Evolutionary conservation across 2,797 vertebrate genomes (phyloP).

Genomic region (Gorsachius magnificus): DNA sequence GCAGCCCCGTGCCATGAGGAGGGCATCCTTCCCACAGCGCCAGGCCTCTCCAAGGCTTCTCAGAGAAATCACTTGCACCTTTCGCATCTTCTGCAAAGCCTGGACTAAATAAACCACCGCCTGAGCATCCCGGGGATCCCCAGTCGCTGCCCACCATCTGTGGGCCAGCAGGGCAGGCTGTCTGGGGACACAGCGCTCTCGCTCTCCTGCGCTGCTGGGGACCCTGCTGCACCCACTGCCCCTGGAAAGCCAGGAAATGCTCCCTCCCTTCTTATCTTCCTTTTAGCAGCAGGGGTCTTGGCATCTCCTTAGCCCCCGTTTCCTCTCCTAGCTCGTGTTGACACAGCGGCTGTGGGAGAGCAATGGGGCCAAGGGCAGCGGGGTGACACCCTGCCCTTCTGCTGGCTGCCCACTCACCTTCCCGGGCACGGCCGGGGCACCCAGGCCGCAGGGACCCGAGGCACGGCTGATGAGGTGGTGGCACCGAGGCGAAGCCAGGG

Average conservation of each 20-base stretch:
- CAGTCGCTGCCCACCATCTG: not conserved
- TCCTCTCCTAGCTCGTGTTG: conserved; percentile 26
- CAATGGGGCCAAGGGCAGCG: not conserved
- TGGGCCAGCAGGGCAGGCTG: not conserved
- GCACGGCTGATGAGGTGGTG: fast-evolving
- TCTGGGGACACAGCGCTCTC: not conserved
- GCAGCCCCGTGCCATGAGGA: not conserved
- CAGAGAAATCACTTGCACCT: not conserved
- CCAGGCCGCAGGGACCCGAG: fast-evolving
- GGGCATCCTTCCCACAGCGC: too few species aligned
- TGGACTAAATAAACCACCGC: not conserved
- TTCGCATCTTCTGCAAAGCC: not conserved
- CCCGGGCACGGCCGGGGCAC: not conserved
- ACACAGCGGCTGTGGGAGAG: not conserved
- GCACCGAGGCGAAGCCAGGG: fast-evolving
- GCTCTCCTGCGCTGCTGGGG: not conserved
- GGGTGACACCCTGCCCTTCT: not conserved
- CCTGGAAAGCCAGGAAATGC: not conserved
- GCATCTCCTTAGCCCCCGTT: not conserved
- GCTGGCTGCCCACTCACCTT: not conserved
- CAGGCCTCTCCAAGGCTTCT: not conserved
- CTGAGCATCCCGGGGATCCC: not conserved
- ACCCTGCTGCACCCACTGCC: not conserved
- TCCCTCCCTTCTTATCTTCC: not conserved
- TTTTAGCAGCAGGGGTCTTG: not conserved